Conservation (phyloP, 2,888 invertebrate species). For the Platycheirus rosarum region DNA sequence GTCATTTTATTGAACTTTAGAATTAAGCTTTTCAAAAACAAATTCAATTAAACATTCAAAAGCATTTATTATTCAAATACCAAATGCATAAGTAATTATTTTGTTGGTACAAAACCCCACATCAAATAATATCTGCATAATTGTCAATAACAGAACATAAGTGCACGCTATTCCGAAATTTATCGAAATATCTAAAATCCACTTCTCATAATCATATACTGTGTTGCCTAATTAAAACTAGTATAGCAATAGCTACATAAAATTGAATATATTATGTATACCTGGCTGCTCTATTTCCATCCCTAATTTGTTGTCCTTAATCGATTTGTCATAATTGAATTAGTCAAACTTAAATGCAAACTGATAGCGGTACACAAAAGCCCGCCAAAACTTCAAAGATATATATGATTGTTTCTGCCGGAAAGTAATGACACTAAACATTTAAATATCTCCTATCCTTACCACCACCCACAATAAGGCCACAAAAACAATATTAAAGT, state of each 20-base stretch:
- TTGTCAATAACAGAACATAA: no score
- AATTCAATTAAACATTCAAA: no score
- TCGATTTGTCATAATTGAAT: constrained; percentile 52
- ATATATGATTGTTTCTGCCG: constrained; percentile 3
- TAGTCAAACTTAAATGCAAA: constrained; percentile 18
- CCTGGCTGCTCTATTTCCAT: constrained; percentile 1
- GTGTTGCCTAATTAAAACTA: background rate
- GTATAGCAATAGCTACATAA: background rate
- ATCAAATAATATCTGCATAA: no score
- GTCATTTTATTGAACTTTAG: no score
- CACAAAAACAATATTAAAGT: constrained; percentile 2
- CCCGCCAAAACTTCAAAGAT: constrained; percentile 40
- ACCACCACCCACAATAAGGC: constrained; percentile 8
- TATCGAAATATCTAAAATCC: background rate
- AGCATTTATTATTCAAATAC: no score
- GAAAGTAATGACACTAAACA: constrained; percentile 24
- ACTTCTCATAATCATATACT: background rate
- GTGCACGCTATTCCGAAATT: no score
- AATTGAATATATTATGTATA: background rate
- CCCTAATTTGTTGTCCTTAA: background rate
- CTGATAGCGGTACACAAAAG: constrained; percentile 30
- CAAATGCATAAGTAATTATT: no score
- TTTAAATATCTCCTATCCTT: constrained; percentile 22
- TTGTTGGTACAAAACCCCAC: no score
- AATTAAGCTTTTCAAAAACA: no score